Percentiles rank a stretch among this genome's conserved stretches.
phyloP scores from a whole-genome alignment of 1,140 invertebrate species.

The Laodelphax striatellus region DNA sequence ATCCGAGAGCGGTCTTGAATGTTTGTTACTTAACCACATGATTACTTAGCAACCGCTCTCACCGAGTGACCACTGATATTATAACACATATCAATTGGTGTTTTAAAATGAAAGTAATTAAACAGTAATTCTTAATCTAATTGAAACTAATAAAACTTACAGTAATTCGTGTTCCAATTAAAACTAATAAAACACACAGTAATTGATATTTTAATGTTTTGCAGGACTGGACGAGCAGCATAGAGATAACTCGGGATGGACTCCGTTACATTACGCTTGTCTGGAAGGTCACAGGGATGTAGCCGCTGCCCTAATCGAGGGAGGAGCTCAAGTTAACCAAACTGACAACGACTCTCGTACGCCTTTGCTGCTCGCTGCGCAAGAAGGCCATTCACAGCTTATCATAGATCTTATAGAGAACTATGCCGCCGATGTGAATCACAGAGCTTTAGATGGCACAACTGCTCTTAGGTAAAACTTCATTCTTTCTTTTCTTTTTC shows the following conservation, averaged over 20 bases:
- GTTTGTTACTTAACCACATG: too few relatives aligned
- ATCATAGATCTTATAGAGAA: constrained; percentile 59
- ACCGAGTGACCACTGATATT: too few relatives aligned
- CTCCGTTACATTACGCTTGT: constrained; percentile 83
- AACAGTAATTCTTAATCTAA: too few relatives aligned
- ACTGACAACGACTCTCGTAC: constrained; percentile 91
- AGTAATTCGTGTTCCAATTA: too few relatives aligned
- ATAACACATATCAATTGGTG: too few relatives aligned
- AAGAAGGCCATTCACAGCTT: constrained; percentile 71
- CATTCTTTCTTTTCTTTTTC: background rate
- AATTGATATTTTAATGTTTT: background rate
- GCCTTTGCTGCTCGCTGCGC: constrained; percentile 74
- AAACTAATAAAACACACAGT: background rate
- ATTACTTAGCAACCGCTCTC: too few relatives aligned
- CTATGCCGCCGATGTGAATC: constrained; percentile 70
- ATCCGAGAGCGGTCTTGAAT: too few relatives aligned
- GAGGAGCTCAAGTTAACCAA: constrained; percentile 84
- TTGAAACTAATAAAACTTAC: too few relatives aligned
- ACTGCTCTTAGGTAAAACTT: constrained; percentile 67
- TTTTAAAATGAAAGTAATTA: too few relatives aligned
- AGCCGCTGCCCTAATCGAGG: constrained; percentile 73
- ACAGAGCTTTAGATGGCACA: constrained; percentile 85
- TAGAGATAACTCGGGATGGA: constrained; percentile 86
- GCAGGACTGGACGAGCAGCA: constrained; percentile 79
- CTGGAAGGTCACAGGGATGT: constrained; percentile 88